These are phyloP conservation scores for Macropodus opercularis DNA, from an alignment of 2,797 vertebrate genomes.

Conservation along the genomic window DNA sequence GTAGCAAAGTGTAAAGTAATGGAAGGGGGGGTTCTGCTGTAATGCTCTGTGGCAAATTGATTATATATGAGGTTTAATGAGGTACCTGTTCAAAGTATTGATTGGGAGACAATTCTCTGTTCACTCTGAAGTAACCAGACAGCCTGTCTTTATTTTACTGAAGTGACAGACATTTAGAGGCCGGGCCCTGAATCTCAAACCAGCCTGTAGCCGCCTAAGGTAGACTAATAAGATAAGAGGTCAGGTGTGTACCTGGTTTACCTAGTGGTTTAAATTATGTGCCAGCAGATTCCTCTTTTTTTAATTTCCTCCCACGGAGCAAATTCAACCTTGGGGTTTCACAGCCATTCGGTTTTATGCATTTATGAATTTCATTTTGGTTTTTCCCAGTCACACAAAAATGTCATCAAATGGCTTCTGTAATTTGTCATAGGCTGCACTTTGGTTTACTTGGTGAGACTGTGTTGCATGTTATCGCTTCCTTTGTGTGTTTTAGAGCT, in stretches of 20 bases:
- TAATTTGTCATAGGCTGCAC: conserved; percentile 49
- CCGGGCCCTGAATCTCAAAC: conserved; percentile 28
- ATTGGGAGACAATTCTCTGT: conserved; percentile 43
- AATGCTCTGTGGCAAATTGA: conserved; percentile 52
- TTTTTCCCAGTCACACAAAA: conserved; percentile 52
- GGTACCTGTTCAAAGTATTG: conserved; percentile 53
- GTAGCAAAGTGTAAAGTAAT: conserved; percentile 21
- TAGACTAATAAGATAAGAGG: conserved; percentile 8
- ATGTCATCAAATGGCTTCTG: conserved; percentile 45
- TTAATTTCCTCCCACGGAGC: conserved; percentile 21
- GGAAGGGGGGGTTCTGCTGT: conserved; percentile 38
- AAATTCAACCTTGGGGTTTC: conserved; percentile 34
- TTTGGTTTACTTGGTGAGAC: conserved; percentile 52
- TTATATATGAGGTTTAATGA: conserved; percentile 54
- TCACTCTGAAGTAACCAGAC: conserved; percentile 12
- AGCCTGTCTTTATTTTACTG: conserved; percentile 37
- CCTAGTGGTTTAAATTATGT: conserved; percentile 10
- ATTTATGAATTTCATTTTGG: conserved; percentile 45
- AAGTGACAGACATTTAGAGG: conserved; percentile 42
- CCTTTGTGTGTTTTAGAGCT: conserved; percentile 41
- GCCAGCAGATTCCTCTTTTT: conserved; percentile 21
- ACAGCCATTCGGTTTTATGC: conserved; percentile 33
- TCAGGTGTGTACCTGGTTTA: conserved; percentile 24
- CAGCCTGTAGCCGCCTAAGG: background rate
- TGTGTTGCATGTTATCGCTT: conserved; percentile 45